These are phyloP conservation scores for Opisthograptis luteolata DNA, from an alignment of 2,888 invertebrate species.

Conservation along the genomic window DNA sequence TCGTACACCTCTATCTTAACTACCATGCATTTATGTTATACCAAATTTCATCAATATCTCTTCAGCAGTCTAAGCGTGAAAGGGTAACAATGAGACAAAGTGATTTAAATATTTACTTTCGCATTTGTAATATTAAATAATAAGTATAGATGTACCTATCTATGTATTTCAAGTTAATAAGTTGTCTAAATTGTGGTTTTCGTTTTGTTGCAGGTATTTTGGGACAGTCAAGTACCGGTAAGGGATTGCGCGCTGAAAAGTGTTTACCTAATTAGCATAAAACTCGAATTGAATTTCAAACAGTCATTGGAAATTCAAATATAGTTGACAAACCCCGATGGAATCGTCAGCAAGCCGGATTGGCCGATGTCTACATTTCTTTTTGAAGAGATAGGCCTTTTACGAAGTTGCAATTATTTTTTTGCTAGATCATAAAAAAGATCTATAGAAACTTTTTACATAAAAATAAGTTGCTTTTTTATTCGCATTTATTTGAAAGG, in stretches of 20 bases:
- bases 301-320: slow-evolving; percentile 61
- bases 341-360: slow-evolving; percentile 44
- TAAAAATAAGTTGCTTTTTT: slow-evolving; percentile 24
- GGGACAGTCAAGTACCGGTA: slow-evolving; percentile 62
- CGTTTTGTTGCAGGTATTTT: slow-evolving; percentile 78
- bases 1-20: not conserved
- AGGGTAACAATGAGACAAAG: too few species aligned
- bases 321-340: slow-evolving; percentile 47
- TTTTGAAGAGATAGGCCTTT: slow-evolving; percentile 12
- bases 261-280: slow-evolving; percentile 59
- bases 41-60: too few species aligned
- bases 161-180: not conserved
- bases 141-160: not conserved
- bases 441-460: not conserved
- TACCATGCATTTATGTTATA: too few species aligned
- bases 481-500: slow-evolving; percentile 53
- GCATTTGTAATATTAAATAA: too few species aligned
- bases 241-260: slow-evolving; percentile 48
- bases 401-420: slow-evolving; percentile 8
- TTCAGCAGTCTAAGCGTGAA: too few species aligned
- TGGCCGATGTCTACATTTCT: slow-evolving; percentile 42
- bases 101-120: too few species aligned
- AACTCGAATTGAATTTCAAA: slow-evolving; percentile 64
- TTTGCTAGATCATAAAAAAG: too few species aligned
- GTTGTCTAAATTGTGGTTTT: slow-evolving; percentile 35